Conservation (phyloP, 2,888 invertebrate genomes). For the Tubulanus polymorphus region DNA sequence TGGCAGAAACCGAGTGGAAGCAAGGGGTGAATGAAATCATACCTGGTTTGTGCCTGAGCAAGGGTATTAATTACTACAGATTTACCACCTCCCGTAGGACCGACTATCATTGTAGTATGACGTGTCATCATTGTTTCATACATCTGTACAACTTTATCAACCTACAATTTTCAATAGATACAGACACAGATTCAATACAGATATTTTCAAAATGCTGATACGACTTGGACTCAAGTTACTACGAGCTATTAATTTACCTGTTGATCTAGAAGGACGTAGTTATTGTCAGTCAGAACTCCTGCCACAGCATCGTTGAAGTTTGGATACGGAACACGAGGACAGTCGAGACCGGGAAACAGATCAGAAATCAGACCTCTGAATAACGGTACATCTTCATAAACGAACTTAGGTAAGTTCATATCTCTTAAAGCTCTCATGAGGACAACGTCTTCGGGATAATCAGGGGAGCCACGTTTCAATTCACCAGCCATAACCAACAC, state of each 20-base stretch:
- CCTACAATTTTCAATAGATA: too few relatives aligned
- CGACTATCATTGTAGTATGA: conserved; percentile 87
- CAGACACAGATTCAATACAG: too few relatives aligned
- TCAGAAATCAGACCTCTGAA: conserved; percentile 85
- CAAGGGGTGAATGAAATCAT: conserved; percentile 8
- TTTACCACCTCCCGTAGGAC: conserved; percentile 91
- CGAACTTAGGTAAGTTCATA: conserved; percentile 91
- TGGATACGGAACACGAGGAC: conserved; percentile 81
- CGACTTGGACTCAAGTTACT: too few relatives aligned
- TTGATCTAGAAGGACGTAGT: conserved; percentile 66
- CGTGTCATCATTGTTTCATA: conserved; percentile 94
- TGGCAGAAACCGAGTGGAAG: background rate
- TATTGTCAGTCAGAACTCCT: conserved; percentile 63
- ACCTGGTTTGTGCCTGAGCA: conserved; percentile 69
- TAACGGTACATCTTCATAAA: conserved; percentile 84
- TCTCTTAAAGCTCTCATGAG: conserved; percentile 86
- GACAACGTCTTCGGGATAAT: conserved; percentile 79
- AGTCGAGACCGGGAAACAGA: conserved; percentile 84
- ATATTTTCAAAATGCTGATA: too few relatives aligned
- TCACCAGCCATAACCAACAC: conserved; percentile 89
- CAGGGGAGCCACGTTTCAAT: conserved; percentile 72
- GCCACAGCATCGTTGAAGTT: conserved; percentile 79
- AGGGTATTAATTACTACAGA: conserved; percentile 76
- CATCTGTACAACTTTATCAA: conserved; percentile 83
- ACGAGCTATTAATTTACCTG: too few relatives aligned